Evolutionary conservation across 2,888 invertebrate genomes (phyloP).

Genomic region (Hyposoter dolosus): DNA sequence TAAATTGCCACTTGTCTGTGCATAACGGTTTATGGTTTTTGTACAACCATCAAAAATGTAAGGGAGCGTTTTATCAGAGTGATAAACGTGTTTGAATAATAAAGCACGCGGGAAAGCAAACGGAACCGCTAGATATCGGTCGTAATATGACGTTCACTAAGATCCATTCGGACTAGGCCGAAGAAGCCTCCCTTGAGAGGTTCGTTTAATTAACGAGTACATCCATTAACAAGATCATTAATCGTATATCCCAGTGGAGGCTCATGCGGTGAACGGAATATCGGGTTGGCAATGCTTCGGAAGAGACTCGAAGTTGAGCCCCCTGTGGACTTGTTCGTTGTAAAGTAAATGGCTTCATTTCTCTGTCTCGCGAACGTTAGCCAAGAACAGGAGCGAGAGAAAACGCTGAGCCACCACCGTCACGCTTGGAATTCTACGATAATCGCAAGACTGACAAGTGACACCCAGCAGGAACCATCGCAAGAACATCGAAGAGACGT

Average conservation of each 20-base stretch:
- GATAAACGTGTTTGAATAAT: constrained; percentile 20
- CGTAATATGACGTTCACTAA: constrained; percentile 35
- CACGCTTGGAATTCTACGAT: constrained; percentile 53
- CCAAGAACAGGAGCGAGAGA: constrained; percentile 22
- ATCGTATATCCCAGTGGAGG: constrained; percentile 70
- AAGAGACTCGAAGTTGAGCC: constrained; percentile 64
- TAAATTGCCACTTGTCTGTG: neutral
- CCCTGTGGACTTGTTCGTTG: constrained; percentile 64
- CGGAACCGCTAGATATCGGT: constrained; percentile 48
- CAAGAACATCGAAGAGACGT: constrained; percentile 59
- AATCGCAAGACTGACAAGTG: constrained; percentile 60
- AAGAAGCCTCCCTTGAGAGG: constrained; percentile 62
- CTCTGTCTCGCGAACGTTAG: constrained; percentile 45
- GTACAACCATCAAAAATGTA: constrained; percentile 16
- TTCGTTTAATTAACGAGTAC: constrained; percentile 77
- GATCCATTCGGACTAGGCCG: constrained; percentile 24
- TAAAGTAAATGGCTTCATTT: constrained; percentile 53
- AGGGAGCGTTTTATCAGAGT: constrained; percentile 3
- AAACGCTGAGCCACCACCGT: constrained; percentile 28
- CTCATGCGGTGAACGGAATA: constrained; percentile 53
- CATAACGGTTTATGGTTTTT: neutral
- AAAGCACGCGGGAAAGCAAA: constrained; percentile 20
- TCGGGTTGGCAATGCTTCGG: constrained; percentile 23
- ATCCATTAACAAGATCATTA: constrained; percentile 76
- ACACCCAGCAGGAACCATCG: constrained; percentile 50